A percentile compares a stretch with the other conserved stretches of the same genome.
phyloP scores from a whole-genome alignment of 2,888 invertebrate genomes.

The Drosophila kambysellisi region DNA sequence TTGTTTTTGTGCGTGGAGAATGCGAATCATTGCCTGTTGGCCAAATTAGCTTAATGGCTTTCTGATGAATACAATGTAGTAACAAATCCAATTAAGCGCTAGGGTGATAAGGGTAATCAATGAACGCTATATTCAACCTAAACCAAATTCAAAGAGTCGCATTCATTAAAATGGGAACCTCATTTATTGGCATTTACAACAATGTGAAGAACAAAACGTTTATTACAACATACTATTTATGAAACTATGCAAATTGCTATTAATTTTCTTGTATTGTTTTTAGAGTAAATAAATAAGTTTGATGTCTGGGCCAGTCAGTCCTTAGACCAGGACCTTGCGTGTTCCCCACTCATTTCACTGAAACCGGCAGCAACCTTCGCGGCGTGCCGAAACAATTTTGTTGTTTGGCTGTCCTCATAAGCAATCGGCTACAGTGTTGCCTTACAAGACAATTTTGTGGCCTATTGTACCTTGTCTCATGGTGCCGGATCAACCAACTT shows the following conservation, averaged over 20 bases:
- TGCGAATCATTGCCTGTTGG: slow-evolving; percentile 5
- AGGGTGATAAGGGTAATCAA: slow-evolving; percentile 48
- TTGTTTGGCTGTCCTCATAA: slow-evolving; percentile 67
- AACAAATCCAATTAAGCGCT: slow-evolving; percentile 61
- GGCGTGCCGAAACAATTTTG: slow-evolving; percentile 75
- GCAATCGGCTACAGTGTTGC: slow-evolving; percentile 51
- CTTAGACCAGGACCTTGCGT: slow-evolving; percentile 59
- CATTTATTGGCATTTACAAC: slow-evolving; percentile 41
- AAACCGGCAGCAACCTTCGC: slow-evolving; percentile 63
- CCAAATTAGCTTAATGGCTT: slow-evolving; percentile 46
- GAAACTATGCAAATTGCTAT: slow-evolving; percentile 78
- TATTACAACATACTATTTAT: slow-evolving; percentile 70
- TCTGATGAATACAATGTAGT: slow-evolving; percentile 29
- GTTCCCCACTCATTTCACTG: slow-evolving; percentile 63
- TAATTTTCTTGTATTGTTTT: slow-evolving; percentile 79
- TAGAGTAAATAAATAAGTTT: slow-evolving; percentile 79
- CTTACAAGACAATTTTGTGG: slow-evolving; percentile 48
- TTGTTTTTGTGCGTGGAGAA: slow-evolving; percentile 12
- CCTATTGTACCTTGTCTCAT: slow-evolving; percentile 38
- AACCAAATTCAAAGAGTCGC: not conserved
- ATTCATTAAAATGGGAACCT: slow-evolving; percentile 22
- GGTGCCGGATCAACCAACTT: slow-evolving; percentile 1
- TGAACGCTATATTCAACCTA: not conserved
- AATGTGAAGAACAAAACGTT: slow-evolving; percentile 59
- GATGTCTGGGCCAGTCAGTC: slow-evolving; percentile 51